Base-by-base conservation (phyloP, 2,113 vertebrate genomes). In the Phaethornis superciliosus region DNA sequence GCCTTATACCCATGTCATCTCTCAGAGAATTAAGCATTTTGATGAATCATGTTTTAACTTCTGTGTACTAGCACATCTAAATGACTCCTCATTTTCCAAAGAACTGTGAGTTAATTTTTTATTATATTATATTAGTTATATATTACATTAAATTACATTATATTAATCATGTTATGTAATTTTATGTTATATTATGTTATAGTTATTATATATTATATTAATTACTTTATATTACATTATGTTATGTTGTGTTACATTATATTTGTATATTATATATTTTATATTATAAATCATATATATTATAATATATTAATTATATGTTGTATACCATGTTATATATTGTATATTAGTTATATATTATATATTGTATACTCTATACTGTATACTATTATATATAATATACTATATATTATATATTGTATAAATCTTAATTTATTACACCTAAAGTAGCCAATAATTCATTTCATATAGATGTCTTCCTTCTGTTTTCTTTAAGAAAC, bases 341-440 rank as follows among this genome's bases (percentile, higher is more conserved):
- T 40, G 37, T 40, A 12, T 40, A 40, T 40, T 40, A 40, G 12
- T 40, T 40, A 40, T 40, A 40, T 40, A 40, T 40, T 40, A 40
- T 40, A 40, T 12, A 40, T 40, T 40, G 37, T 40, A 40, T 40
- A 40, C 37, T 40, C 9, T 40, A 40, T 40, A 40, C 12, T 40
- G 37, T 40, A 40, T 40, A 40, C 37, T 40, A 40, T 40, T 40
- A 40, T 40, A 40, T 40, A 40, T 78, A 49, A 68, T 75, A 12
- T 16, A 90, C 52, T n/a, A 51, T 28, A 40, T 40, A 40, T 9
- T 40, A 40, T 40, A 40, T 40, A 40, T 12, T 40, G 13, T 94
- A 92, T 86, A 81, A 95, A 75, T 81, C 40, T 71, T 81, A 35
- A 82, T 85, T 85, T 91, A 92, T 86, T 72, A 63, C 32, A 8